A percentile compares a stretch with the other conserved stretches of the same genome.
Evolutionary conservation across 2,113 vertebrate species (phyloP).

Genomic region (Pongo abelii): DNA sequence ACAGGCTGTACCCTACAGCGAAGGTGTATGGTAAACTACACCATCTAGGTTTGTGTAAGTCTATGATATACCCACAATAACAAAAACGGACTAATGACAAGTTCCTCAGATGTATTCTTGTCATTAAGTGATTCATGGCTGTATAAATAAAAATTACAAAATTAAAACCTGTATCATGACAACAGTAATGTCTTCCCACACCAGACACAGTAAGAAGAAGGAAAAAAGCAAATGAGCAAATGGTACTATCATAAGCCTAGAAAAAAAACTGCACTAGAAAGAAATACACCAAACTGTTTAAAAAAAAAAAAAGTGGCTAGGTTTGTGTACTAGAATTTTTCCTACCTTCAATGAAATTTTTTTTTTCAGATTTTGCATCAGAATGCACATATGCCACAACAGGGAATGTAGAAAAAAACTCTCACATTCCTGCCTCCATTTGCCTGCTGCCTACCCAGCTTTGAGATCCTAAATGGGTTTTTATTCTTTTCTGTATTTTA

Average conservation of each 20-base stretch:
- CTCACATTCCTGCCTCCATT: neutral
- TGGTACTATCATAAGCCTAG: neutral
- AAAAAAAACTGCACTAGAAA: neutral
- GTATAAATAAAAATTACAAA: neutral
- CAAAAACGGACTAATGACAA: too few species aligned
- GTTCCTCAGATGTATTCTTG: neutral
- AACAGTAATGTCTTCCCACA: neutral
- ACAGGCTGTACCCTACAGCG: neutral
- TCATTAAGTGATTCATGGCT: neutral
- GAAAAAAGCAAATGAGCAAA: neutral
- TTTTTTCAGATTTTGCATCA: constrained; percentile 12
- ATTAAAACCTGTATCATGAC: neutral
- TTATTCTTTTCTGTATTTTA: constrained; percentile 3
- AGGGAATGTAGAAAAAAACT: neutral
- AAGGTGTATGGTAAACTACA: neutral
- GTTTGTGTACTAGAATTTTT: neutral
- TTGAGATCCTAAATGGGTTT: neutral
- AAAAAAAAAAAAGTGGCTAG: neutral
- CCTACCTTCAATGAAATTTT: constrained; percentile 9
- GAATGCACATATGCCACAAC: neutral
- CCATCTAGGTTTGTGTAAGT: neutral
- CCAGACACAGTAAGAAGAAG: neutral
- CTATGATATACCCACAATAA: neutral
- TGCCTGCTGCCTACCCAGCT: neutral
- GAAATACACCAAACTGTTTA: neutral